These are phyloP conservation scores for Drosophila fulvimacula DNA, from an alignment of 2,888 invertebrate species.

Conservation along the genomic window DNA sequence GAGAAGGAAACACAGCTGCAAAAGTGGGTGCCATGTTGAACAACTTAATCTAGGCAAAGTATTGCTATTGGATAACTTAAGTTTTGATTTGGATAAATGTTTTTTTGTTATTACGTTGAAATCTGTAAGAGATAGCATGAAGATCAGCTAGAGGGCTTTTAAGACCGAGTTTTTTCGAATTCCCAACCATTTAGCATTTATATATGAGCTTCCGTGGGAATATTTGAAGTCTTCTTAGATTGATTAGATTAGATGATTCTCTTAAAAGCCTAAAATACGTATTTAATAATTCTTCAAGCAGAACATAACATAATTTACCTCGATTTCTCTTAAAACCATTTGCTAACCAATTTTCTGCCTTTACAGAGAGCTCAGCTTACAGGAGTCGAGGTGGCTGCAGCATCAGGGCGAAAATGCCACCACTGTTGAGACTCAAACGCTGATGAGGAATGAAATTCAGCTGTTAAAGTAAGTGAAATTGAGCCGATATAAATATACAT, in stretches of 20 bases:
- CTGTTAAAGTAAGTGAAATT: slow-evolving; percentile 88
- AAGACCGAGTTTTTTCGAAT: background rate
- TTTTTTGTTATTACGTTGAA: too few relatives aligned
- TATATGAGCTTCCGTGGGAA: too few relatives aligned
- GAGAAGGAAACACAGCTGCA: slow-evolving; percentile 94
- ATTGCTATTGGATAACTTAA: background rate
- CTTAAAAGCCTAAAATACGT: background rate
- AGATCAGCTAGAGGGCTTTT: background rate
- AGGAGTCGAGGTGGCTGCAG: slow-evolving; percentile 91
- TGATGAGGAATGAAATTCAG: slow-evolving; percentile 92
- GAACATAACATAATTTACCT: background rate
- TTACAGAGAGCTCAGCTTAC: slow-evolving; percentile 90
- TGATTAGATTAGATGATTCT: too few relatives aligned
- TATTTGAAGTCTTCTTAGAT: too few relatives aligned
- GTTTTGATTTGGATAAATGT: background rate
- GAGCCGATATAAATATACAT: too few relatives aligned
- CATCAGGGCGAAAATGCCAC: slow-evolving; percentile 93
- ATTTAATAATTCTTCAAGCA: background rate
- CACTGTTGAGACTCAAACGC: slow-evolving; percentile 91
- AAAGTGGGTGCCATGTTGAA: slow-evolving; percentile 86
- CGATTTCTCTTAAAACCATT: background rate
- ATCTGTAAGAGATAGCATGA: background rate
- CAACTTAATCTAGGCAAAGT: background rate
- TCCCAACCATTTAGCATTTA: too few relatives aligned
- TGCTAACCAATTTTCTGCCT: slow-evolving; percentile 35